phyloP scores from a whole-genome alignment of 1,140 invertebrate species.

The Sarcophaga bullata region DNA sequence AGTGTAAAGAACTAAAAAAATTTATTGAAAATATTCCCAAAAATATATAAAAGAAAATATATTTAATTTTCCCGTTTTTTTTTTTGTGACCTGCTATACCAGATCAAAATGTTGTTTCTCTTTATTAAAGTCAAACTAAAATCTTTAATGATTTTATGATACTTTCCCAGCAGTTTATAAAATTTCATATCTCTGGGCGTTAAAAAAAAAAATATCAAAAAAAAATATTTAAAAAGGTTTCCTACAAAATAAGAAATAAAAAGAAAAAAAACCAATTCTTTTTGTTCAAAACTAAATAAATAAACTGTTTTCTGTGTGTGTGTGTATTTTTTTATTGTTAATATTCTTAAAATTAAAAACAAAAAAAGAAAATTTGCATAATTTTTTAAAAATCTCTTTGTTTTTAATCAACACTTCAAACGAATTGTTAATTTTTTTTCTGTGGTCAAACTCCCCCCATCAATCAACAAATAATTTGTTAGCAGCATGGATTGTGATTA shows the following conservation, averaged over 20 bases:
- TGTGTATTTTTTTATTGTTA: no score
- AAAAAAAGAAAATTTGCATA: conserved; percentile 30
- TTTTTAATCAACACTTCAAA: not conserved
- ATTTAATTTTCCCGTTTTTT: no score
- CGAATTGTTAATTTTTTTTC: no score
- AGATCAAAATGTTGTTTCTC: conserved; percentile 15
- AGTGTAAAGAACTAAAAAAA: not conserved
- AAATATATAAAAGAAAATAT: no score
- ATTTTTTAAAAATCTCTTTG: not conserved
- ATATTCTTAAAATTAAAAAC: conserved; percentile 16
- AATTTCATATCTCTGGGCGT: not conserved
- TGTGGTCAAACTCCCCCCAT: not conserved
- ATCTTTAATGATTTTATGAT: conserved; percentile 8
- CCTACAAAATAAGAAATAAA: conserved; percentile 22
- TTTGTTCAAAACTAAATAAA: not conserved
- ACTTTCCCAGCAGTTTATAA: not conserved
- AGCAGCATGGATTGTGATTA: conserved; percentile 47
- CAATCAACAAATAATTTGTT: not conserved
- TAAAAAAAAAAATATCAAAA: no score
- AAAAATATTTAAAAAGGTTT: not conserved
- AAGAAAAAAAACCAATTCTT: not conserved
- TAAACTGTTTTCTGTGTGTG: no score
- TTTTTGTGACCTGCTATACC: not conserved
- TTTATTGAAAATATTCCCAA: no score
- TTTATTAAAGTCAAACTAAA: conserved; percentile 36